Evolutionary conservation across 2,113 vertebrate species (phyloP).

Genomic region (Lipotes vexillifer): DNA sequence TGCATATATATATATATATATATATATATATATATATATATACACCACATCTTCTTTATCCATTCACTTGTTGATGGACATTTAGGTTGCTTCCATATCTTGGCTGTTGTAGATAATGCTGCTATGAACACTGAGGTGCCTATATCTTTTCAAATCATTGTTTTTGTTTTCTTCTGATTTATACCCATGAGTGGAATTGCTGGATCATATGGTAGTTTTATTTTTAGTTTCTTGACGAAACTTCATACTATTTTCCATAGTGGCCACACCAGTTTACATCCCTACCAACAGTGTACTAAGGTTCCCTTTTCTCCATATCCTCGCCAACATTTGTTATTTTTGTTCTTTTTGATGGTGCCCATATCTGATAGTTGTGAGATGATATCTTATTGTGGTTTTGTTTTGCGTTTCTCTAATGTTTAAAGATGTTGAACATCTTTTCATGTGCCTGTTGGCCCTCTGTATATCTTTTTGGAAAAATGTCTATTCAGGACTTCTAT

Average conservation of each 20-base stretch:
- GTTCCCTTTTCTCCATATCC: neutral
- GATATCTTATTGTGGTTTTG: neutral
- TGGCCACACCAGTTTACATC: neutral
- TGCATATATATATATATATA: rapidly evolving
- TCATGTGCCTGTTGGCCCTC: neutral
- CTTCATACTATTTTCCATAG: neutral
- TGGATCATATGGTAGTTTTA: neutral
- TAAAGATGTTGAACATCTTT: too few species aligned
- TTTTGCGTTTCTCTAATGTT: neutral
- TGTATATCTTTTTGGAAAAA: neutral
- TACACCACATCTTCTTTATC: neutral
- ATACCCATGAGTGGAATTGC: neutral
- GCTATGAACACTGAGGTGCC: neutral
- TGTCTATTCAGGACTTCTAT: neutral
- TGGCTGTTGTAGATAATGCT: neutral
- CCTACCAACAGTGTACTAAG: neutral
- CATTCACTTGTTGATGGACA: neutral
- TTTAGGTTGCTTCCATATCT: neutral
- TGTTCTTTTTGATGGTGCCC: neutral
- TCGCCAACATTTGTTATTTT: neutral
- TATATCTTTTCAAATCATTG: neutral
- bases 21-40: neutral
- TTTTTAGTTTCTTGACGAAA: neutral
- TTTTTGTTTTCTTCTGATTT: neutral
- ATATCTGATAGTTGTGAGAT: neutral